Evolutionary conservation across 2,113 vertebrate genomes (phyloP), one percentile per base, ranked within the genome.

Genomic region (Heterotilapia buettikoferi): DNA sequence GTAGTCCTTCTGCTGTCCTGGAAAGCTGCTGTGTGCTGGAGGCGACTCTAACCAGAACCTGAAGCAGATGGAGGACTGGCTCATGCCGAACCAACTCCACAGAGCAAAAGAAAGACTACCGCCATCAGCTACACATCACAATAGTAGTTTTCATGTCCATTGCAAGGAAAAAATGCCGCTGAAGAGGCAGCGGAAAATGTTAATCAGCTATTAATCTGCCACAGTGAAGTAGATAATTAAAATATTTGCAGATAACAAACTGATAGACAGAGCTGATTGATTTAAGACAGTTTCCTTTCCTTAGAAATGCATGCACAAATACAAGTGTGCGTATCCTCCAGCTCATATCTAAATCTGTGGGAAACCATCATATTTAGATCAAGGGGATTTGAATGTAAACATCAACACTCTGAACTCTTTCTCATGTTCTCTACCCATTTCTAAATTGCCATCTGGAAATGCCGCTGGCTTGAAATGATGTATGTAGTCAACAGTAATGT

Each of bases 261-360:
- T 76, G 24, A 11, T 2, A 47, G 26, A 76, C 11, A 2, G 24
- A 76, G 10, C 16, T 29, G 9, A 19, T 12, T 12, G 16, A 19
- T 50, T 0, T 3, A 31, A 11, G 71, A 19, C 43, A 0, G 0
- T 29, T 26, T 47, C 68, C 21, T 47, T 29, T 47, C 2, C 43
- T 13, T 78, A 0, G 26, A 78, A 31, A 50, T 31, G 45, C 43
- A 31, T 31, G 9, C 16, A 50, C 26, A 50, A 78, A 76, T 29
- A 50, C 24, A 76, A 29, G 71, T 0, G 6, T 0, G 24, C 3
- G 0, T 29, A 47, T 50, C 43, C 43, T 19, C 21, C 21, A 45
- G 21, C 71, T 19, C 6, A 47, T 5, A 10, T 47, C 40, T 73
- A 18, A 47, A 76, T 47, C 71, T 76, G 43, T 19, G 71, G 14